These are phyloP conservation scores for Meriones psammophilus DNA, from an alignment of 2,797 vertebrate species.

Conservation along the genomic window DNA sequence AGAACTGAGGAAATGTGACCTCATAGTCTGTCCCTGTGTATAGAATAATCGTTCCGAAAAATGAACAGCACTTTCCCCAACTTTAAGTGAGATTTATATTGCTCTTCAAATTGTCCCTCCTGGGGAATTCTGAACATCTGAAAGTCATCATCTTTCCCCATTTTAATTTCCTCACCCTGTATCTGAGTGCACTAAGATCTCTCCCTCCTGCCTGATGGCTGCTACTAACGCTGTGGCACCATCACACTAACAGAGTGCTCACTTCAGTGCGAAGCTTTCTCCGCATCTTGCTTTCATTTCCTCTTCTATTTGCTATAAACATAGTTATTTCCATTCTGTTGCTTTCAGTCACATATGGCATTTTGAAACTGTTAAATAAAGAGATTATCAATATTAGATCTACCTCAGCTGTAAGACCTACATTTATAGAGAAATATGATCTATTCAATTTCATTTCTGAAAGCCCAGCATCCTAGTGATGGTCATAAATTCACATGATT, in stretches of 20 bases:
- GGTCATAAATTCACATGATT: conserved; percentile 82
- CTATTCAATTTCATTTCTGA: conserved; percentile 80
- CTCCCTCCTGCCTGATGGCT: not conserved
- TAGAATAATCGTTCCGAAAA: conserved; percentile 23
- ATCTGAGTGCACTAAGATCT: not conserved
- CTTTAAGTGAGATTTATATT: conserved; percentile 57
- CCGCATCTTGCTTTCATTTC: conserved; percentile 72
- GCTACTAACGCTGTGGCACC: not conserved
- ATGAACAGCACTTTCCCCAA: not conserved
- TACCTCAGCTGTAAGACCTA: conserved; percentile 75
- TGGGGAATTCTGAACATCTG: conserved; percentile 34
- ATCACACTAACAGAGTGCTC: not conserved
- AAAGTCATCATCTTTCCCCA: conserved; percentile 42
- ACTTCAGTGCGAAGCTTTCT: conserved; percentile 57
- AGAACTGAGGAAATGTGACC: not conserved
- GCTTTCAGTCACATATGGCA: conserved; percentile 80
- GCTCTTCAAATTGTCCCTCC: conserved; percentile 2
- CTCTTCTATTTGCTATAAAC: conserved; percentile 77
- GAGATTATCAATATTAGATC: conserved; percentile 85
- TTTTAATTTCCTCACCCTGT: conserved; percentile 50
- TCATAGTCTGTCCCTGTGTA: not conserved
- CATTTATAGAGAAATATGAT: conserved; percentile 81
- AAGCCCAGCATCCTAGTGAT: conserved; percentile 60
- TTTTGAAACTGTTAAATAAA: conserved; percentile 84
- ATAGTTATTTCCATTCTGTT: conserved; percentile 79